Evolutionary conservation across 2,888 invertebrate genomes (phyloP).

Genomic region (Archips xylosteana): DNA sequence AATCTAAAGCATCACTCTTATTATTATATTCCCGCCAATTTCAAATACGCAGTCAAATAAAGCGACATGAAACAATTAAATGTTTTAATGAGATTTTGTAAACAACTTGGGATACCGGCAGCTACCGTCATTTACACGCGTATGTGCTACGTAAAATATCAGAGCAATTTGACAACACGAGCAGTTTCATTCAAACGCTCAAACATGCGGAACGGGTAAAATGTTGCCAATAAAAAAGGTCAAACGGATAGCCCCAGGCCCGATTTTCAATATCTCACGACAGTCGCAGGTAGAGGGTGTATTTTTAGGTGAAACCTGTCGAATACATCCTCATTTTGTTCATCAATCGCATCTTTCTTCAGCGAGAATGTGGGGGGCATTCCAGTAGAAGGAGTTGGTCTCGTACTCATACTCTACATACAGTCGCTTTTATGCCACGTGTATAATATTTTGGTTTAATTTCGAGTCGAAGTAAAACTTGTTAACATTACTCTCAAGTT

Average conservation of each 20-base stretch:
- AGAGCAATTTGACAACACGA: constrained; percentile 73
- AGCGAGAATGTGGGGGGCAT: constrained; percentile 46
- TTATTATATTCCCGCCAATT: constrained; percentile 8
- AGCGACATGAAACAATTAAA: constrained; percentile 29
- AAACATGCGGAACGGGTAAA: constrained; percentile 79
- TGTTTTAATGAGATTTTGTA: constrained; percentile 35
- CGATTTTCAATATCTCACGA: constrained; percentile 81
- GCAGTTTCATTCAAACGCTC: constrained; percentile 49
- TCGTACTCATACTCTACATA: neutral
- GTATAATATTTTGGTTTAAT: neutral
- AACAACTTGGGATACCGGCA: constrained; percentile 27
- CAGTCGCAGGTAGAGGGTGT: constrained; percentile 57
- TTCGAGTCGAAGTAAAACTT: constrained; percentile 13
- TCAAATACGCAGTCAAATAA: constrained; percentile 23
- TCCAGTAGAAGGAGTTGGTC: constrained; percentile 4
- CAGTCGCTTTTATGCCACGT: constrained; percentile 1
- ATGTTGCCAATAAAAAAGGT: constrained; percentile 82
- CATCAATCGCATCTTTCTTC: constrained; percentile 68
- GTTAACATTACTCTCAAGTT: constrained; percentile 1
- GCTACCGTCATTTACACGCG: constrained; percentile 29
- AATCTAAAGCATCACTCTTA: neutral
- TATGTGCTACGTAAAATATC: constrained; percentile 32
- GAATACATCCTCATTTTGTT: constrained; percentile 71
- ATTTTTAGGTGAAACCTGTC: constrained; percentile 62
- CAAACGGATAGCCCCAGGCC: constrained; percentile 72